These are phyloP conservation scores for Agrilus biguttatus DNA, from an alignment of 2,888 invertebrate genomes.

Conservation along the genomic window DNA sequence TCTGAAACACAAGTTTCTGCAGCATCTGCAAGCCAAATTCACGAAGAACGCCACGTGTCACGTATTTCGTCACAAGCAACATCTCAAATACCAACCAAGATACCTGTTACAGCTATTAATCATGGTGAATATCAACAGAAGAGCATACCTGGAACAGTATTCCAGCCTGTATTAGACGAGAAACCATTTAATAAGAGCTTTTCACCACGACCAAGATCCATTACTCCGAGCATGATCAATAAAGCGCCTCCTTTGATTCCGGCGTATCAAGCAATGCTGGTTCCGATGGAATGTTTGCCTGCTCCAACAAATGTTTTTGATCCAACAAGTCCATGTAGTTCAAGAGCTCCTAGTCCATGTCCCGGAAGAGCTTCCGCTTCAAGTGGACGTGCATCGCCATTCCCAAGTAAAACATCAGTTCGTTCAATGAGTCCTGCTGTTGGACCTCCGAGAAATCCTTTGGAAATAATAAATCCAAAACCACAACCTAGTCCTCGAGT, in stretches of 20 bases:
- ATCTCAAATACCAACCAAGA: too few relatives aligned
- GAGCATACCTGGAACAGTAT: slow-evolving; percentile 33
- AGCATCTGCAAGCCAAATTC: too few relatives aligned
- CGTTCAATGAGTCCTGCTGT: slow-evolving; percentile 55
- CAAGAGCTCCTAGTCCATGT: slow-evolving; percentile 52
- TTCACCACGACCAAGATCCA: slow-evolving; percentile 41
- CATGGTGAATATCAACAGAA: slow-evolving; percentile 3
- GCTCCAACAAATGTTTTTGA: slow-evolving; percentile 45
- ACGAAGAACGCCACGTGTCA: too few relatives aligned
- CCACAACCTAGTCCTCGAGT: slow-evolving; percentile 20
- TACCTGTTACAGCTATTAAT: too few relatives aligned
- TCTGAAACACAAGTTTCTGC: too few relatives aligned
- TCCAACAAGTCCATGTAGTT: slow-evolving; percentile 41
- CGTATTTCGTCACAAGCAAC: too few relatives aligned
- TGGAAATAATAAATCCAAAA: slow-evolving; percentile 26
- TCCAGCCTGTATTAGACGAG: slow-evolving; percentile 49
- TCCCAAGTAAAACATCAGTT: slow-evolving; percentile 16
- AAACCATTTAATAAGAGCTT: slow-evolving; percentile 30
- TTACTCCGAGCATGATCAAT: slow-evolving; percentile 57
- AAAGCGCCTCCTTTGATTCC: slow-evolving; percentile 64
- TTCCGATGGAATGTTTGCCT: slow-evolving; percentile 49
- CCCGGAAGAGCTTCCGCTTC: slow-evolving; percentile 22
- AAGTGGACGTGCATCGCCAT: slow-evolving; percentile 17
- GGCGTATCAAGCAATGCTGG: slow-evolving; percentile 63
- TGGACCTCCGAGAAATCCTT: slow-evolving; percentile 54